Conservation (phyloP, 2,888 invertebrate genomes). For the Ectemnius continuus region DNA sequence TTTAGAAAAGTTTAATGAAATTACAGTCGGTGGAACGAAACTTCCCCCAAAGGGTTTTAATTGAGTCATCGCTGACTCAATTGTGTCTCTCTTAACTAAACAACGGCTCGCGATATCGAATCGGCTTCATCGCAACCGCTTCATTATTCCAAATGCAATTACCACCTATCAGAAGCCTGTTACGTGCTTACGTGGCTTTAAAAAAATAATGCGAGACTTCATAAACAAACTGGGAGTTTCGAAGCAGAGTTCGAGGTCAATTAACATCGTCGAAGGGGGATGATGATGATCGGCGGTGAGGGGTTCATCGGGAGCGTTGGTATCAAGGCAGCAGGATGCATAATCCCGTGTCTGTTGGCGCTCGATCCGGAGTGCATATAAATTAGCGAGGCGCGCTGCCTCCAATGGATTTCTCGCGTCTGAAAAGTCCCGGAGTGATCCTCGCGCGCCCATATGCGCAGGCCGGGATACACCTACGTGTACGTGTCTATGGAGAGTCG, state of each 20-base stretch:
- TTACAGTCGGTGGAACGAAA: too few species aligned
- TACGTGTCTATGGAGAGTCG: constrained; percentile 33
- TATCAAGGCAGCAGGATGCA: neutral
- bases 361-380: neutral
- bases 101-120: neutral
- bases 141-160: constrained; percentile 2
- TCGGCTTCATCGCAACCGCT: neutral
- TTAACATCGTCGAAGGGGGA: neutral
- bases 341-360: neutral
- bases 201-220: neutral
- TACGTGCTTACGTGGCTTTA: neutral
- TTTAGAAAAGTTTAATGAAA: too few species aligned
- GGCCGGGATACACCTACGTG: constrained; percentile 38
- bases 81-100: neutral
- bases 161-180: constrained; percentile 18
- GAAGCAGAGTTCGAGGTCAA: neutral
- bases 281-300: neutral
- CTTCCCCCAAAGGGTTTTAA: neutral
- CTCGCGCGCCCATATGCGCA: constrained; percentile 27
- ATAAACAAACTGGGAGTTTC: neutral
- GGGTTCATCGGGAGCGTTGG: neutral
- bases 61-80: neutral
- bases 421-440: constrained; percentile 37
- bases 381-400: constrained; percentile 10
- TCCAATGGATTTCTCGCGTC: constrained; percentile 43